Evolutionary conservation across 2,797 vertebrate species (phyloP).

Genomic region (Mormyrus hasselquistii): DNA sequence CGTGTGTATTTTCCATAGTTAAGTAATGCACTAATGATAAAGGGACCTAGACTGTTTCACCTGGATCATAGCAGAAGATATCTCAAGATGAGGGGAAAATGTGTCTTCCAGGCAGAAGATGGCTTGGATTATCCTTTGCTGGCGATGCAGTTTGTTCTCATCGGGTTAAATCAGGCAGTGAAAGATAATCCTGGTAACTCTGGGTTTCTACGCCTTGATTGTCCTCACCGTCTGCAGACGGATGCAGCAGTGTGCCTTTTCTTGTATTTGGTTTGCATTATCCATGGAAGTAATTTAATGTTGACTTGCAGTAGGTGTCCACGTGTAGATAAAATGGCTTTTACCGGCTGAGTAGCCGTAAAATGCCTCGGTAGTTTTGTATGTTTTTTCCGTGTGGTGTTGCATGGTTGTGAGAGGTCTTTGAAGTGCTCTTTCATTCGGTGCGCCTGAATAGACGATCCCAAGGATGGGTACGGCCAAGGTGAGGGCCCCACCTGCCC

Average conservation of each 20-base stretch:
- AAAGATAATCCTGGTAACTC: not conserved
- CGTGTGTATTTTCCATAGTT: not conserved
- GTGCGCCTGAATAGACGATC: not conserved
- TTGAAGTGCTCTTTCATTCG: not conserved
- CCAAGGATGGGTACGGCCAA: not conserved
- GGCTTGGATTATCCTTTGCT: not conserved
- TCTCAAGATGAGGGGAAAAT: not conserved
- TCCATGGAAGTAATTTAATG: not conserved
- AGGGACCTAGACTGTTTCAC: not conserved
- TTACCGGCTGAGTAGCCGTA: not conserved
- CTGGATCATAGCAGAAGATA: not conserved
- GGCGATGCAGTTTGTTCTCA: not conserved
- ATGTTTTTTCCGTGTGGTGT: not conserved
- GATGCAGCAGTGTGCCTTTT: not conserved
- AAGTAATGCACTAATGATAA: not conserved
- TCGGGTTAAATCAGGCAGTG: not conserved
- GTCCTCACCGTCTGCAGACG: not conserved
- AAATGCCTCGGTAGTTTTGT: not conserved
- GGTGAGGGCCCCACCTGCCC: not conserved
- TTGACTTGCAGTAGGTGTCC: not conserved
- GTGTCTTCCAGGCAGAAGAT: not conserved
- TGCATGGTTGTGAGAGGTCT: not conserved
- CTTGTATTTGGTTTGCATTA: not conserved
- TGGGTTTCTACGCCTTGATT: not conserved
- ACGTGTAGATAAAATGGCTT: not conserved